These are phyloP conservation scores for Cyrtodaria siliqua DNA, from an alignment of 2,888 invertebrate genomes.

Conservation along the genomic window DNA sequence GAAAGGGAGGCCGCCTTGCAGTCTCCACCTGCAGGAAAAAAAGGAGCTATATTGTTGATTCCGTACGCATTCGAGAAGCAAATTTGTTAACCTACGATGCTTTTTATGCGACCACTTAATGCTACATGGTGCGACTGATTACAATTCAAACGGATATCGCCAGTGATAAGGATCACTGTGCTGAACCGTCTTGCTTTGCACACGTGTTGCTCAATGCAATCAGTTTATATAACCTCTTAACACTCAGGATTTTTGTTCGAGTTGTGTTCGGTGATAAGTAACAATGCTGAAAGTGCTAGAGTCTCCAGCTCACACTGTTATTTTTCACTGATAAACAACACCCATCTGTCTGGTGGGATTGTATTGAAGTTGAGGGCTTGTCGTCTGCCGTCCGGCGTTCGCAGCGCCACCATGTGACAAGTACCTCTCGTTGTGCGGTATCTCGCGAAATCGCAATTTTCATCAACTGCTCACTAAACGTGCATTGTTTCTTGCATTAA, in stretches of 20 bases:
- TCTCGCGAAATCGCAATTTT: slow-evolving; percentile 13
- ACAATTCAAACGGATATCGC: slow-evolving; percentile 30
- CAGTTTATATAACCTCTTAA: slow-evolving; percentile 31
- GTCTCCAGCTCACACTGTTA: slow-evolving; percentile 22
- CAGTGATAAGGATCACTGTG: slow-evolving; percentile 55
- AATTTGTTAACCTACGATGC: slow-evolving; percentile 73
- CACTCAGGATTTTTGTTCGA: slow-evolving; percentile 39
- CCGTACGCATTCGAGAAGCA: slow-evolving; percentile 67
- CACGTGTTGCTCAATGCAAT: slow-evolving; percentile 42
- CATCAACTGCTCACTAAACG: slow-evolving; percentile 8
- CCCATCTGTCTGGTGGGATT: slow-evolving; percentile 36
- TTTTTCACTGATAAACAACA: slow-evolving; percentile 24
- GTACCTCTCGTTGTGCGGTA: slow-evolving; percentile 8
- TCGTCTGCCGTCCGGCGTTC: slow-evolving; percentile 3
- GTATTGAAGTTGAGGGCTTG: slow-evolving; percentile 6
- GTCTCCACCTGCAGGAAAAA: slow-evolving; percentile 77
- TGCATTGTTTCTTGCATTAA: slow-evolving; percentile 22
- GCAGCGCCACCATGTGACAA: slow-evolving; percentile 5
- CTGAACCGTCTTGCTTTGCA: slow-evolving; percentile 18
- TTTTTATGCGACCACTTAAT: slow-evolving; percentile 69
- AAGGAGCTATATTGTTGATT: slow-evolving; percentile 72
- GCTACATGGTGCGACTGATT: slow-evolving; percentile 59
- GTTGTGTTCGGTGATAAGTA: slow-evolving; percentile 62
- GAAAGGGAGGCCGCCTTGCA: slow-evolving; percentile 62
- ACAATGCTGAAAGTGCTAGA: slow-evolving; percentile 30